Evolutionary conservation across 2,888 invertebrate genomes (phyloP).

Genomic region (Apocheima hispidaria): DNA sequence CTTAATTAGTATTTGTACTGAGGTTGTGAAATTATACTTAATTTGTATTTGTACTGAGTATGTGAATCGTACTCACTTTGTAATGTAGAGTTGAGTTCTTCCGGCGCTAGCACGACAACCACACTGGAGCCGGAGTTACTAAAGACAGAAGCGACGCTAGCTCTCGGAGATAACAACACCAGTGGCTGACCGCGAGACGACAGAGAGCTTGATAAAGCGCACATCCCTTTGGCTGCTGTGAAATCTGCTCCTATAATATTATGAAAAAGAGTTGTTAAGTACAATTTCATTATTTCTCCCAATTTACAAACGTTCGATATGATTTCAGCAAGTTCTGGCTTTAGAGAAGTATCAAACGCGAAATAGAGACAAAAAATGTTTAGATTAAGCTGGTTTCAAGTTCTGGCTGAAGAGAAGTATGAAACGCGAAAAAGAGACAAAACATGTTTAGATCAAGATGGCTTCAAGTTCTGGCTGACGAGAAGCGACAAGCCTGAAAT

Average conservation of each 20-base stretch:
- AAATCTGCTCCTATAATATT: constrained; percentile 90
- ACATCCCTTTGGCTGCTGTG: constrained; percentile 94
- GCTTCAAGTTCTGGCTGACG: too few species aligned
- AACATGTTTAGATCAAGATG: too few species aligned
- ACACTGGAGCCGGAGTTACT: constrained; percentile 87
- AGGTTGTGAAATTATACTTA: neutral
- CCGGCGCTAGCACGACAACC: constrained; percentile 86
- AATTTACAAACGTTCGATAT: too few species aligned
- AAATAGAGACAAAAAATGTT: too few species aligned
- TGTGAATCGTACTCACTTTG: constrained; percentile 66
- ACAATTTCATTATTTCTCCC: too few species aligned
- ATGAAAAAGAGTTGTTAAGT: neutral
- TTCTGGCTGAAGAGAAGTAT: too few species aligned
- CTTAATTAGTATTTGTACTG: neutral
- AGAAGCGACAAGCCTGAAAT: too few species aligned
- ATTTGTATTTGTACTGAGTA: neutral
- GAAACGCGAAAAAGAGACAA: too few species aligned
- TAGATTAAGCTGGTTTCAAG: too few species aligned
- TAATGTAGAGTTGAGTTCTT: constrained; percentile 86
- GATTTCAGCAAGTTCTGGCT: too few species aligned
- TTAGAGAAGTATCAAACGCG: too few species aligned
- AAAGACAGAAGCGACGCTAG: constrained; percentile 89
- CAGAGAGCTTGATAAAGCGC: constrained; percentile 90
- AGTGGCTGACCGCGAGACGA: constrained; percentile 90
- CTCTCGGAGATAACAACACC: constrained; percentile 89